Conservation (phyloP, 2,113 vertebrate genomes). For the Larimichthys polyactis region DNA sequence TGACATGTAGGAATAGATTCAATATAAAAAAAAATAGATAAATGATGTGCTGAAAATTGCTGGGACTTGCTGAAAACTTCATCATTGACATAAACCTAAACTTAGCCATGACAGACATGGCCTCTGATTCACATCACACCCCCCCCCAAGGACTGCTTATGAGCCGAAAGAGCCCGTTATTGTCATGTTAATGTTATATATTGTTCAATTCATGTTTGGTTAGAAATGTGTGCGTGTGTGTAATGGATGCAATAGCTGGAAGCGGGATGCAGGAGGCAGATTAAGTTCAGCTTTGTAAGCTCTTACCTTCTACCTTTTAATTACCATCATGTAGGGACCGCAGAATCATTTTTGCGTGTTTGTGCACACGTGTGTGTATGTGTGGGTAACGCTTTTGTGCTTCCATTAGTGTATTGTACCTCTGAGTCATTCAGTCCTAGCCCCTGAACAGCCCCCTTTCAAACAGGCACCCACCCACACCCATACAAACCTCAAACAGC, state of each 20-base stretch:
- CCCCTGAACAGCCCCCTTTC: constrained; percentile 29
- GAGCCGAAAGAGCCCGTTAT: constrained; percentile 14
- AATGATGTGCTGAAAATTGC: constrained; percentile 9
- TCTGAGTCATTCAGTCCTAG: constrained; percentile 32
- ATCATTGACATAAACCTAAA: constrained; percentile 15
- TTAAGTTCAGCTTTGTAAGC: constrained; percentile 25
- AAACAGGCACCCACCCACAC: constrained; percentile 30
- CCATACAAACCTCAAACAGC: constrained; percentile 22
- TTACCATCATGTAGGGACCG: constrained; percentile 30
- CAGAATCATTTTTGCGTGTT: constrained; percentile 3
- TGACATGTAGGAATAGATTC: not conserved
- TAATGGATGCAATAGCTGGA: constrained; percentile 10
- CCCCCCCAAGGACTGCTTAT: constrained; percentile 17
- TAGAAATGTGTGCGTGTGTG: constrained; percentile 1
- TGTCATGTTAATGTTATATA: constrained; percentile 50
- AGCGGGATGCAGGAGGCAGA: constrained; percentile 8
- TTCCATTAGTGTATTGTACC: constrained; percentile 39
- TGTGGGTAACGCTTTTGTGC: constrained; percentile 15
- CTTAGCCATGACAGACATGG: constrained; percentile 28
- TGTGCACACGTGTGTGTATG: not conserved
- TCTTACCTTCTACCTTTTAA: constrained; percentile 31
- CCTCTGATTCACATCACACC: constrained; percentile 36
- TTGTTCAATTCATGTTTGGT: constrained; percentile 30
- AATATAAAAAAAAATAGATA: not conserved
- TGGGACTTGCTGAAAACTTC: not conserved